Conservation (phyloP, 2,113 vertebrate genomes). For the Lutjanus erythropterus region DNA sequence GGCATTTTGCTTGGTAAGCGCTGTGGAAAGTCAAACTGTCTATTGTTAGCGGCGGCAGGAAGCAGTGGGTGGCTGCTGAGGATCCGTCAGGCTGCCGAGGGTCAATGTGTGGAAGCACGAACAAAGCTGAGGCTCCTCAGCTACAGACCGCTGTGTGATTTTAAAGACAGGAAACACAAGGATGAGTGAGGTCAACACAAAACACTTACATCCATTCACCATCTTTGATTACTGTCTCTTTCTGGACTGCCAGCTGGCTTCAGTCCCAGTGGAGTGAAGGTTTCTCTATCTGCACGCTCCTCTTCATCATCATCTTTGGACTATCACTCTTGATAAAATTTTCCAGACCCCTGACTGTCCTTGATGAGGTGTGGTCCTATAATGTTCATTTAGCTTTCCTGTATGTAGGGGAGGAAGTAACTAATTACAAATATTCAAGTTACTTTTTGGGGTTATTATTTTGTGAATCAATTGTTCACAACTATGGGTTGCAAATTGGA, state of each 20-base stretch:
- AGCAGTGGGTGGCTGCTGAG: slow-evolving; percentile 58
- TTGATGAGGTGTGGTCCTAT: not conserved
- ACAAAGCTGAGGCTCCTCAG: slow-evolving; percentile 46
- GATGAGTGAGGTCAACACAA: not conserved
- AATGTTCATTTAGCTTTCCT: not conserved
- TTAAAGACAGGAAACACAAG: slow-evolving; percentile 56
- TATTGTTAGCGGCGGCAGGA: slow-evolving; percentile 75
- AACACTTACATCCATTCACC: slow-evolving; percentile 2
- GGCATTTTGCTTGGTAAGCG: slow-evolving; percentile 68
- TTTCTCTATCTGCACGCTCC: not conserved
- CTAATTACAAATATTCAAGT: too few relatives aligned
- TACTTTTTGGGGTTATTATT: too few relatives aligned
- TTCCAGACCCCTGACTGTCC: slow-evolving; percentile 12
- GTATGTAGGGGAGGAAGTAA: too few relatives aligned
- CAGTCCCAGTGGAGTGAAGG: not conserved
- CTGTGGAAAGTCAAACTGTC: slow-evolving; percentile 37
- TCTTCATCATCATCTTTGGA: not conserved
- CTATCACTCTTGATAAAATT: not conserved
- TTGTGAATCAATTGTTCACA: too few relatives aligned
- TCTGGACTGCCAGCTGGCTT: not conserved
- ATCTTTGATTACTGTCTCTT: not conserved
- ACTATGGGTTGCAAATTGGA: too few relatives aligned
- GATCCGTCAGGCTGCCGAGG: slow-evolving; percentile 39
- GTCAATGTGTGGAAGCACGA: slow-evolving; percentile 59
- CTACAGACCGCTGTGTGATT: not conserved